These are phyloP conservation scores for Mechanitis mazaeus DNA, from an alignment of 2,888 invertebrate genomes.

Conservation along the genomic window DNA sequence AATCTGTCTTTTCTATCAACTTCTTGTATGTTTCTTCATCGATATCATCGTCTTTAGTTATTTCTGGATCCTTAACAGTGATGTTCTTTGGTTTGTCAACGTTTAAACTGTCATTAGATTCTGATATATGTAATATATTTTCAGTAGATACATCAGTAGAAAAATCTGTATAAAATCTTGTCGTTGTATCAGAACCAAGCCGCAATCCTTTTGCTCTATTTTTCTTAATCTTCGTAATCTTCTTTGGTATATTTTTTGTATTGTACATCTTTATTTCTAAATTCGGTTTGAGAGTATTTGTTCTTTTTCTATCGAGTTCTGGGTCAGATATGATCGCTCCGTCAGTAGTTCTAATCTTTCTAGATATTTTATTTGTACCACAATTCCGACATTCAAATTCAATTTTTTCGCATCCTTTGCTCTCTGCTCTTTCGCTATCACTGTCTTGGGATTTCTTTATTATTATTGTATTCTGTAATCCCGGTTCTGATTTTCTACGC, in stretches of 20 bases:
- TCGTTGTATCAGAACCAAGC: slow-evolving; percentile 68
- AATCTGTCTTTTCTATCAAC: slow-evolving; percentile 73
- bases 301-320: slow-evolving; percentile 56
- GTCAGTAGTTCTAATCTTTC: slow-evolving; percentile 48
- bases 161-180: slow-evolving; percentile 82
- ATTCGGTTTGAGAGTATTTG: slow-evolving; percentile 45
- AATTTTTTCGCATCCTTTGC: slow-evolving; percentile 60
- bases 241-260: slow-evolving; percentile 82
- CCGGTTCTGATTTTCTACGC: slow-evolving; percentile 84
- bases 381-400: slow-evolving; percentile 70
- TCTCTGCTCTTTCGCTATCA: slow-evolving; percentile 53
- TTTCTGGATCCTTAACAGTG: slow-evolving; percentile 41
- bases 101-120: slow-evolving; percentile 79
- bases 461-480: slow-evolving; percentile 67
- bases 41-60: slow-evolving; percentile 66
- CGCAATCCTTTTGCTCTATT: slow-evolving; percentile 77
- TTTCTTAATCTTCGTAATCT: slow-evolving; percentile 83
- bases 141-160: slow-evolving; percentile 79
- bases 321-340: slow-evolving; percentile 56
- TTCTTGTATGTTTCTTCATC: slow-evolving; percentile 69
- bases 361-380: slow-evolving; percentile 64
- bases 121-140: slow-evolving; percentile 78
- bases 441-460: slow-evolving; percentile 60
- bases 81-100: slow-evolving; percentile 54
- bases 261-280: slow-evolving; percentile 79